Evolutionary conservation across 1,140 invertebrate genomes (phyloP), one percentile per base, ranked within the genome.

Genomic region (Arctopsyche grandis): DNA sequence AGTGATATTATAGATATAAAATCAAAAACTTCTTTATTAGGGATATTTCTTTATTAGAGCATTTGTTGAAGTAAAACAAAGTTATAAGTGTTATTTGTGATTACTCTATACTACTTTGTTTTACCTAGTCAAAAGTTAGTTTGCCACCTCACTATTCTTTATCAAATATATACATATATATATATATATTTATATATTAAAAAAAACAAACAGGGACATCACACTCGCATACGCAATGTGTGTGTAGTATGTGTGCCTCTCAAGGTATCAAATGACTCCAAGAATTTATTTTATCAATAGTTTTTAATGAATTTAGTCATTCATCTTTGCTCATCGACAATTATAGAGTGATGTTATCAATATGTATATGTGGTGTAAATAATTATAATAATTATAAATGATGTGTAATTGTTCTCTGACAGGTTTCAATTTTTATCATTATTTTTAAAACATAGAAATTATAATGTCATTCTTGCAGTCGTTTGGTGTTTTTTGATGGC

Each of bases 1-100:
- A 80, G 82, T 83, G 82, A 83, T 83, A 83, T 81, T 81, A 81
- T 79, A 79, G 78, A 79, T 81, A 79, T 78, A 73, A 78, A 81
- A 79, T 80, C 24, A 71, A 78, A 78, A 77, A 81, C 70, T 78
- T 78, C 77, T 79, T 80, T 78, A 79, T 73, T 78, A 80, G 77
- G 58, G 43, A 81, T 76, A 77, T 75, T 75, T 80, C 78, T 82
- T 80, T 82, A 82, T 75, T 80, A 80, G 80, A 63, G 81, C 81
- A 82, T 82, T 82, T 80, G 81, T 82, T 82, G 66, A 79, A 79
- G 73, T 76, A 70, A 80, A 77, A 70, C 44, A 63, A 79, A 78
- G 79, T 70, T 75, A 22, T 79, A 71, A 78, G 76, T 80, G 81
- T 82, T 82, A 78, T 78, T 79, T 80, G 79, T 80, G 81, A 82